phyloP scores from a whole-genome alignment of 30 jellyfish, hydroid and myxozoan genomes.

The Catostylus mosaicus region DNA sequence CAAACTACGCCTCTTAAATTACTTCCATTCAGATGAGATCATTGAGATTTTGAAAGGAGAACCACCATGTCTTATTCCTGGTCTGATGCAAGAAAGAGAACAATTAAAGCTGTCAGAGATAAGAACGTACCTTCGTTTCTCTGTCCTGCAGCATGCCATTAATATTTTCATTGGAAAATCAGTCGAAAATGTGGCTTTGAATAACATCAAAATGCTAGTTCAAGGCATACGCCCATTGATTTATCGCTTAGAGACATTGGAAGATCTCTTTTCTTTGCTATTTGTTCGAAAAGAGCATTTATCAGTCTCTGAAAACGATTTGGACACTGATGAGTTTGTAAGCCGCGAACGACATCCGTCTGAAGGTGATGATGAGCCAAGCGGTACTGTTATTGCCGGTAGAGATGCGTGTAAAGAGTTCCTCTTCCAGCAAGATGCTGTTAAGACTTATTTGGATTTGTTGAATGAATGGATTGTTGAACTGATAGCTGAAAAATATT shows the following conservation, averaged over 20 bases:
- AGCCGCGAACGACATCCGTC: background rate
- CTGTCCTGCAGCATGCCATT: slow-evolving; percentile 28
- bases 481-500: slow-evolving; percentile 34
- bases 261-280: slow-evolving; percentile 77
- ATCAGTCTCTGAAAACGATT: background rate
- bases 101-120: slow-evolving; percentile 10
- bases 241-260: slow-evolving; percentile 76
- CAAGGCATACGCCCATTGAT: slow-evolving; percentile 50
- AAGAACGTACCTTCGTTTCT: slow-evolving; percentile 48
- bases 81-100: background rate
- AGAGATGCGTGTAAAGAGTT: background rate
- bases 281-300: slow-evolving; percentile 66
- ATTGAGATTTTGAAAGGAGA: slow-evolving; percentile 53
- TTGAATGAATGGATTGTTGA: slow-evolving; percentile 34
- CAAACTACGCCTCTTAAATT: slow-evolving; percentile 46
- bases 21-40: slow-evolving; percentile 50
- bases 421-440: slow-evolving; percentile 19
- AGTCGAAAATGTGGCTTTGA: background rate
- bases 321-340: background rate
- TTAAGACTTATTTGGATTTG: slow-evolving; percentile 35
- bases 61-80: slow-evolving; percentile 18
- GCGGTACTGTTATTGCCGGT: no score
- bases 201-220: slow-evolving; percentile 34
- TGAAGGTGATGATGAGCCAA: background rate
- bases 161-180: background rate